Evolutionary conservation across 2,888 invertebrate species (phyloP), one percentile per base, ranked within the genome.

Genomic region (Leptopterna dolabrata): DNA sequence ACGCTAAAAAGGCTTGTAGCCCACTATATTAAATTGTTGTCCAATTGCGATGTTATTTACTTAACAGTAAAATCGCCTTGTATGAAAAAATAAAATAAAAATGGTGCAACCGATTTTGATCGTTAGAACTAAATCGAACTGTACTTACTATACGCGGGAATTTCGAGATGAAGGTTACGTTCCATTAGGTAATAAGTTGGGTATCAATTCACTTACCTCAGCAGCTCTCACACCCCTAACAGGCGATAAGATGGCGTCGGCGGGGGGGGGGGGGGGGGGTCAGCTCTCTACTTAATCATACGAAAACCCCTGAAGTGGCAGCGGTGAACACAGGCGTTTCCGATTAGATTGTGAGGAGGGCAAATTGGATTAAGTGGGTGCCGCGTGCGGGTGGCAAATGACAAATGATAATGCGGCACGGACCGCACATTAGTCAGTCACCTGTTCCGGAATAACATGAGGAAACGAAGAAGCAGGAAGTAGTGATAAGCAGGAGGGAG

Each of bases 251-350:
- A 71, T 14, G 27, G 71, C 6, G 71, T 16, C 6, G 19, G 29
- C 11, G 27, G 27, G 7, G 24, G 19, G 29, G 27, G 27, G 27
- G 7, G 24, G 19, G 11, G 41, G 19, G 36, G 73, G 73, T 76
- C 73, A 76, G 73, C 73, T 76, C 41, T 76, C 73, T 76, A 76
- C 73, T 76, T 76, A 76, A 76, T 76, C 73, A 76, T 76, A 76
- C 73, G 73, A 76, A 76, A 76, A 76, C 41, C n/a, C 73, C 41
- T 76, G 63, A 24, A 63, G 63, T 63, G 63, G 63, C 63, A 13
- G 63, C 63, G 63, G 63, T 19, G 27, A 63, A 63, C 63, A 24
- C 11, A 63, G 63, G 63, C 63, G 63, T 63, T 63, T 63, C 24
- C 63, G 63, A 63, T 63, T 63, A 63, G 63, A 63, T 63, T 63